Conservation (phyloP, 2,797 vertebrate genomes). For the Esox masquinongy region DNA sequence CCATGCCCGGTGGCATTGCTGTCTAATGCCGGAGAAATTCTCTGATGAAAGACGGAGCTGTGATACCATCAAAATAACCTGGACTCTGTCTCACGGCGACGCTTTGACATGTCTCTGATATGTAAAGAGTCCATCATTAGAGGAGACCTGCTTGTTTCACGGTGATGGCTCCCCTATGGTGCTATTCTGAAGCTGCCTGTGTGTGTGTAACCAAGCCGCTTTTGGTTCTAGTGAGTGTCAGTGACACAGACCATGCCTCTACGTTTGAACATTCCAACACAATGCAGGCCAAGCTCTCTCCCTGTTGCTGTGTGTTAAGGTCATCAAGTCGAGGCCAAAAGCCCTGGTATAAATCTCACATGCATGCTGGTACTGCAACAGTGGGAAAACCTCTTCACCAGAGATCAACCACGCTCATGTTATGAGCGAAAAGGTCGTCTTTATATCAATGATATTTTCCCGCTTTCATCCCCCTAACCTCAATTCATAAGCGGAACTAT, state of each 20-base stretch:
- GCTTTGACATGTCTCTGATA: not conserved
- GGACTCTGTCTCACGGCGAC: not conserved
- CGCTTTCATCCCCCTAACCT: slow-evolving; percentile 10
- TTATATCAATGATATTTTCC: not conserved
- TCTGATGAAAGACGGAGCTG: not conserved
- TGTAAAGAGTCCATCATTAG: not conserved
- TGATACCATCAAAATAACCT: slow-evolving; percentile 12
- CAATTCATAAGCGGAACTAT: not conserved
- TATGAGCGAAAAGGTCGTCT: not conserved
- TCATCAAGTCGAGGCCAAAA: slow-evolving; percentile 2
- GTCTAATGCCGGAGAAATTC: not conserved
- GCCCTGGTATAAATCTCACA: slow-evolving; percentile 11
- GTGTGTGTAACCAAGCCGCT: slow-evolving; percentile 2
- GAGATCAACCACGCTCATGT: not conserved
- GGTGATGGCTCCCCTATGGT: not conserved
- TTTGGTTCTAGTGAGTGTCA: slow-evolving; percentile 2
- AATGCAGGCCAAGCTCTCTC: slow-evolving; percentile 13
- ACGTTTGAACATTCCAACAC: slow-evolving; percentile 15
- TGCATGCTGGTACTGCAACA: not conserved
- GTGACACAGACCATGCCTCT: slow-evolving; percentile 19
- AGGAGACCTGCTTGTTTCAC: not conserved
- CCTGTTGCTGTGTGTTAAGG: slow-evolving; percentile 9
- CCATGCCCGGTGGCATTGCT: too few relatives aligned
- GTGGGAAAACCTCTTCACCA: not conserved
- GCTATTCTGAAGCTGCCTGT: slow-evolving; percentile 6